Evolutionary conservation across 1,140 invertebrate genomes (phyloP).

Genomic region (Geopemphigus sp.): DNA sequence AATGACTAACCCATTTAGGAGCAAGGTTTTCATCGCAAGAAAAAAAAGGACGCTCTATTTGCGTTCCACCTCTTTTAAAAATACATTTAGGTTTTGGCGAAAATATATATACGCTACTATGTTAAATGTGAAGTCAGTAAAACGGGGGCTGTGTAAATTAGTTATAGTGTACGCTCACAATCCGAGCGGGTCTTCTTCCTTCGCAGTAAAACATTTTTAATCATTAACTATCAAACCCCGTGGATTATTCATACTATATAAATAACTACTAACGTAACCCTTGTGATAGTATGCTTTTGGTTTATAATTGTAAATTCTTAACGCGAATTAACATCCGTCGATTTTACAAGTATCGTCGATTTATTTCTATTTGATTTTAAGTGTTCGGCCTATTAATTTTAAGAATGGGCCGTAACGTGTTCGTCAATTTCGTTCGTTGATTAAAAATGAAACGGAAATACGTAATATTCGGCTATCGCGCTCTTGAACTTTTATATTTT

Average conservation of each 20-base stretch:
- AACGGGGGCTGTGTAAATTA: conserved; percentile 20
- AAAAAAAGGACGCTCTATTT: not conserved
- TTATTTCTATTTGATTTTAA: too few relatives aligned
- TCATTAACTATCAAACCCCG: conserved; percentile 15
- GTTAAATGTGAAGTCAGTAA: conserved; percentile 6
- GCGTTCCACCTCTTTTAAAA: conserved; percentile 37
- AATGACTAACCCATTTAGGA: conserved; percentile 40
- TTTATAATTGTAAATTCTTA: not conserved
- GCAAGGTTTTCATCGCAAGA: not conserved
- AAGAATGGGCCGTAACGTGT: too few relatives aligned
- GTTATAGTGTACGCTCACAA: conserved; percentile 20
- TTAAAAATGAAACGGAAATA: too few relatives aligned
- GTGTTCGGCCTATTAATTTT: too few relatives aligned
- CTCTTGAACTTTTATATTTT: too few relatives aligned
- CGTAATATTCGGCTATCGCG: too few relatives aligned
- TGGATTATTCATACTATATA: not conserved
- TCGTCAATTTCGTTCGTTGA: too few relatives aligned
- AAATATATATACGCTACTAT: not conserved
- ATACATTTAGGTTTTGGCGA: conserved; percentile 21
- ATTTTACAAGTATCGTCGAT: not conserved
- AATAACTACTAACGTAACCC: too few relatives aligned
- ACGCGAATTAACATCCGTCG: not conserved
- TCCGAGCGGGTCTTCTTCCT: not conserved
- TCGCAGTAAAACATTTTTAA: not conserved
- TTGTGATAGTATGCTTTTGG: not conserved